phyloP scores from a whole-genome alignment of 2,888 invertebrate species.

The Litoditis marina region DNA sequence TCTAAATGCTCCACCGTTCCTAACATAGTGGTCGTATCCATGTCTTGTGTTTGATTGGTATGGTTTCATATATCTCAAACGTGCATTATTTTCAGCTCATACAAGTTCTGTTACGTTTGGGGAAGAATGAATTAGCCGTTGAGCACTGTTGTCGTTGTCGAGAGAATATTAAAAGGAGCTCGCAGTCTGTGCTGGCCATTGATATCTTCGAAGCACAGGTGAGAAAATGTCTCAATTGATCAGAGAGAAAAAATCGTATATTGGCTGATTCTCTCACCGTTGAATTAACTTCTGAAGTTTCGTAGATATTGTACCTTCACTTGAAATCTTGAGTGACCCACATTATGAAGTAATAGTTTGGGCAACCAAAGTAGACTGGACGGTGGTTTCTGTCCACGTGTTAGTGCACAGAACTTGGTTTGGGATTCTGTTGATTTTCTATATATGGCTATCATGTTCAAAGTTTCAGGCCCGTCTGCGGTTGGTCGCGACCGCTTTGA shows the following conservation, averaged over 20 bases:
- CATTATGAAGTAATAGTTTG: too few relatives aligned
- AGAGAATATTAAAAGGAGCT: constrained; percentile 3
- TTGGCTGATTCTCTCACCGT: background rate
- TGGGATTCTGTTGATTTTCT: too few relatives aligned
- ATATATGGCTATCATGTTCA: too few relatives aligned
- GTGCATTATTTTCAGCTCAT: constrained; percentile 28
- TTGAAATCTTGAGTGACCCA: too few relatives aligned
- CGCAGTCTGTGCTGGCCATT: constrained; percentile 13
- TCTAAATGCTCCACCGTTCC: too few relatives aligned
- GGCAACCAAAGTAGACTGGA: too few relatives aligned
- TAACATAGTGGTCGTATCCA: too few relatives aligned
- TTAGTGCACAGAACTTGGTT: too few relatives aligned
- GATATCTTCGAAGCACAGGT: constrained; percentile 27
- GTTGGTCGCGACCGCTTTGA: constrained; percentile 13
- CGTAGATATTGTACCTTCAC: too few relatives aligned
- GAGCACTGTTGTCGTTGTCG: constrained; percentile 14
- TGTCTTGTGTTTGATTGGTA: too few relatives aligned
- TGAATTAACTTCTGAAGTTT: background rate
- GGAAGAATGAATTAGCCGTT: constrained; percentile 28
- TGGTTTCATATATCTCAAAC: background rate
- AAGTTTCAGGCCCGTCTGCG: constrained; percentile 26
- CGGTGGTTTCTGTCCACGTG: too few relatives aligned
- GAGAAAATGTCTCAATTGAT: background rate
- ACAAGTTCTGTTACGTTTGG: constrained; percentile 26
- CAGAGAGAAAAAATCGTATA: too few relatives aligned